Conservation (phyloP, 2,888 invertebrate genomes). For the Heteromyza rotundicornis region DNA sequence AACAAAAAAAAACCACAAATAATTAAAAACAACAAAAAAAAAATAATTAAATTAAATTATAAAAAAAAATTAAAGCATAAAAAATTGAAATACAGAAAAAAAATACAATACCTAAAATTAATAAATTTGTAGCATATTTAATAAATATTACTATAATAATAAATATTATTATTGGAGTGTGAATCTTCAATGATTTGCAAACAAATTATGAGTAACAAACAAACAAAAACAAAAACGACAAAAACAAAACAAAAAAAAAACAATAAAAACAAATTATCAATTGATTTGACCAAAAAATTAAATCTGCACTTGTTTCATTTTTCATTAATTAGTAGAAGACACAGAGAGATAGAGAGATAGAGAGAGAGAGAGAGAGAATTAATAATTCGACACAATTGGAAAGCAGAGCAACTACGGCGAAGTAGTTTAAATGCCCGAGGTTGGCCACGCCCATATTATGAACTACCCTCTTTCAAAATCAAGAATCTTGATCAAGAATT, state of each 20-base stretch:
- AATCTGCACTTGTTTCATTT: conserved; percentile 24
- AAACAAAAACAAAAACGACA: conserved; percentile 6
- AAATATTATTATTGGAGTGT: neutral
- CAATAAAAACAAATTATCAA: conserved; percentile 27
- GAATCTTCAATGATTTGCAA: no score
- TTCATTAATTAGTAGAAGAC: no score
- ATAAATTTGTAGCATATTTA: conserved; percentile 32
- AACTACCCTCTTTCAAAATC: no score
- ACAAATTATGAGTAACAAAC: conserved; percentile 11
- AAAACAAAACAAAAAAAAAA: conserved; percentile 16
- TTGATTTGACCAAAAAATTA: conserved; percentile 32
- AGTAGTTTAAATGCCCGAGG: no score
- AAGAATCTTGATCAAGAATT: no score
- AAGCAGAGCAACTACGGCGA: no score
- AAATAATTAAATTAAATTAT: conserved; percentile 11
- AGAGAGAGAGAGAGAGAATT: no score
- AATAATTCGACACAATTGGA: no score
- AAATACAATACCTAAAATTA: conserved; percentile 13
- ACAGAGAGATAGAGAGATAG: no score
- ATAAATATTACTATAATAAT: conserved; percentile 17
- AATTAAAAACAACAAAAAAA: conserved; percentile 4
- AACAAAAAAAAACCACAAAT: neutral
- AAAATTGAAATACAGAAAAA: neutral
- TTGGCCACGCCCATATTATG: no score
- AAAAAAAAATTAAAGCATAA: conserved; percentile 1